Percentiles rank a stretch among this genome's conserved stretches.
Conservation (phyloP, 2,113 vertebrate genomes). For the Gymnobelideus leadbeateri region DNA sequence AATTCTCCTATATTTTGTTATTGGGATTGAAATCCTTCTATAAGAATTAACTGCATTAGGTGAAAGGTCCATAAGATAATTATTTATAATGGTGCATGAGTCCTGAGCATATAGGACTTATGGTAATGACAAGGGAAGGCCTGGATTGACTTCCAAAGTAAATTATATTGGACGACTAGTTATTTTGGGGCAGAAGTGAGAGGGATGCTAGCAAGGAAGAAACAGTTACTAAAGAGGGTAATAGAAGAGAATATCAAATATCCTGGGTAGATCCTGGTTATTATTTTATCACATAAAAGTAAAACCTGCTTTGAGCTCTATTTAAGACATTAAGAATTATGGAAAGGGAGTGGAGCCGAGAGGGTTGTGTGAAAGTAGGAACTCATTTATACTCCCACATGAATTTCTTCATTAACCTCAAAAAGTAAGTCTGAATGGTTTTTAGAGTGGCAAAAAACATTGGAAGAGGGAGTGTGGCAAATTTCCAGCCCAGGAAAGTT, state of each 20-base stretch:
- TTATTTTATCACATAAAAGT: neutral
- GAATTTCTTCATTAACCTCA: too few species aligned
- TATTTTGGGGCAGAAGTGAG: neutral
- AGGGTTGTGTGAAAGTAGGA: too few species aligned
- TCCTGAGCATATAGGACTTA: neutral
- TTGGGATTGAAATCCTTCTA: neutral
- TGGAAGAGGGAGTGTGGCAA: too few species aligned
- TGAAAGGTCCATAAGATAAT: neutral
- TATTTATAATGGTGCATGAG: neutral
- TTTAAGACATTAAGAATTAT: neutral
- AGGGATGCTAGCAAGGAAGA: neutral
- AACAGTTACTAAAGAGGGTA: neutral
- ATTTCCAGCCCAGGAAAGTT: too few species aligned
- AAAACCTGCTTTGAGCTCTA: neutral
- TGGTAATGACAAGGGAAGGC: neutral
- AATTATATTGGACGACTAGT: neutral
- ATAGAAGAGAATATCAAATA: neutral
- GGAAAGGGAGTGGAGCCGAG: too few species aligned
- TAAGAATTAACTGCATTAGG: neutral
- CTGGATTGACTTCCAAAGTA: neutral
- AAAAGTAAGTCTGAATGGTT: too few species aligned
- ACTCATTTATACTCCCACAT: too few species aligned
- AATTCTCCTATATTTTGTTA: neutral
- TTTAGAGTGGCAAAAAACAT: too few species aligned
- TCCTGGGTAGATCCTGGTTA: neutral